Conservation (phyloP, 2,888 invertebrate genomes). For the Hydropsyche betteni region DNA sequence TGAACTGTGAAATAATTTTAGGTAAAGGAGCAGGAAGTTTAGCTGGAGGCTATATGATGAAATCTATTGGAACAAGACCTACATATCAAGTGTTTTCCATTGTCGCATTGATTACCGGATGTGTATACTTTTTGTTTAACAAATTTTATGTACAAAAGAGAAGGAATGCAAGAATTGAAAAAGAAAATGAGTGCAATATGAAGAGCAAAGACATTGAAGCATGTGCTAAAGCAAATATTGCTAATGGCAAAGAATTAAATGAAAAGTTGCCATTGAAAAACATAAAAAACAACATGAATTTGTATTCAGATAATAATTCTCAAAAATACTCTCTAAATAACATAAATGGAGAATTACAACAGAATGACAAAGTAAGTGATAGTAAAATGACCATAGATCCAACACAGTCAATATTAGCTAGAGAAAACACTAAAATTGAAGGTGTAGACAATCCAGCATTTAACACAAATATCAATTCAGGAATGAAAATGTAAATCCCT, state of each 20-base stretch:
- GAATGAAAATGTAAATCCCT: conserved; percentile 54
- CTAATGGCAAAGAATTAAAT: conserved; percentile 51
- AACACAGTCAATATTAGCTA: conserved; percentile 33
- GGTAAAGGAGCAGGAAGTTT: conserved; percentile 80
- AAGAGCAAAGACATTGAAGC: conserved; percentile 57
- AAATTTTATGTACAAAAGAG: conserved; percentile 66
- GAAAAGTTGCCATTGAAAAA: conserved; percentile 57
- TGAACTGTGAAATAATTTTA: conserved; percentile 55
- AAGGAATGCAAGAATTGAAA: conserved; percentile 63
- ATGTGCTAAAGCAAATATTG: conserved; percentile 53
- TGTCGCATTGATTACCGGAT: conserved; percentile 70
- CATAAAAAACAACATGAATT: conserved; percentile 51
- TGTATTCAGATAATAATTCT: conserved; percentile 53
- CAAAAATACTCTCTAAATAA: conserved; percentile 34
- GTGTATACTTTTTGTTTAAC: conserved; percentile 76
- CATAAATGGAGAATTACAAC: conserved; percentile 23
- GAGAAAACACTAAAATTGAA: conserved; percentile 33
- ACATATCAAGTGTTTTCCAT: conserved; percentile 77
- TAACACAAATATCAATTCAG: no score
- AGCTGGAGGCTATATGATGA: conserved; percentile 79
- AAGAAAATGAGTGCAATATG: background rate
- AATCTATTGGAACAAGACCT: conserved; percentile 74
- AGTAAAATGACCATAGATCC: conserved; percentile 25
- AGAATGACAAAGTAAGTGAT: conserved; percentile 31
- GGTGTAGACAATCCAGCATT: conserved; percentile 48